Conservation (phyloP, 1,140 invertebrate species). For the Brachionus paranguensis region DNA sequence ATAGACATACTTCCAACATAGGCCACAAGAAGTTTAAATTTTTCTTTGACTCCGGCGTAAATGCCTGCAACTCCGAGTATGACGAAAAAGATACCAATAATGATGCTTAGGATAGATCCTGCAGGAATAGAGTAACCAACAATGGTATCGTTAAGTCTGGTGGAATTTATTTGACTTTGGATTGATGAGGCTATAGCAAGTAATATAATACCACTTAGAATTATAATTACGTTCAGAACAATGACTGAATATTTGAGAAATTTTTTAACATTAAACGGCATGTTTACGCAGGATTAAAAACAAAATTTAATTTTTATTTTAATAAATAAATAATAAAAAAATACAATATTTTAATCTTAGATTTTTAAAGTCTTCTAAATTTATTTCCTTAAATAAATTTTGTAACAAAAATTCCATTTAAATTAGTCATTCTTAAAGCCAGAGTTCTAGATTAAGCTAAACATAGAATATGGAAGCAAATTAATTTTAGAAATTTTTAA, state of each 20-base stretch:
- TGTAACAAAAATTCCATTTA: background rate
- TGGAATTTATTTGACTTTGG: background rate
- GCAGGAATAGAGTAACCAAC: background rate
- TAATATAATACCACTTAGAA: background rate
- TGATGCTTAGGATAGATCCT: constrained; percentile 2
- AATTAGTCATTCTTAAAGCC: background rate
- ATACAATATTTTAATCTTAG: background rate
- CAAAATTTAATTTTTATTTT: background rate
- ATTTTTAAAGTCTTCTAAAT: background rate
- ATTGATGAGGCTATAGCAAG: background rate
- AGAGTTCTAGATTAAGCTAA: background rate
- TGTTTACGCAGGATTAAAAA: background rate
- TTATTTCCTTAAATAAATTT: background rate
- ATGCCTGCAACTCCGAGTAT: background rate
- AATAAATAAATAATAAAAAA: background rate
- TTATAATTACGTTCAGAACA: background rate
- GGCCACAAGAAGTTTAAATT: background rate
- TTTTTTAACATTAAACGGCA: background rate
- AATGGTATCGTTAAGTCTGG: background rate
- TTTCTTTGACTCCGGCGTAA: constrained; percentile 26
- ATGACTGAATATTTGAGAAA: constrained; percentile 30
- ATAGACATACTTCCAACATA: background rate
- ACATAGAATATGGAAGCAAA: background rate
- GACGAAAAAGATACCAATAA: background rate
- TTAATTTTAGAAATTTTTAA: background rate